Conservation (phyloP, 2,797 vertebrate genomes). For the Potorous gilbertii region DNA sequence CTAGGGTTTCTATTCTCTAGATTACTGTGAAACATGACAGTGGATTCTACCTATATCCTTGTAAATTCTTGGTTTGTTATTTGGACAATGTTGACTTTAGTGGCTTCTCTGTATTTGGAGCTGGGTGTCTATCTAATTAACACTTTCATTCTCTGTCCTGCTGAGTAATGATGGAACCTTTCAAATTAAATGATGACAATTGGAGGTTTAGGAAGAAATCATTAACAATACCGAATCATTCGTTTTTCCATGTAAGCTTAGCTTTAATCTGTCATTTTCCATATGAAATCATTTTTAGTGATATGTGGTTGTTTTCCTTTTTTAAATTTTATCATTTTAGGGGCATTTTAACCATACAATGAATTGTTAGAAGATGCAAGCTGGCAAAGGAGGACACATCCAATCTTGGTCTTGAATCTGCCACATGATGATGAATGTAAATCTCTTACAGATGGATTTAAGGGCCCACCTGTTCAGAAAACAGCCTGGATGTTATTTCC, state of each 20-base stretch:
- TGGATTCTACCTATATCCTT: background rate
- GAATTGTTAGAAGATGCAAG: slow-evolving; percentile 74
- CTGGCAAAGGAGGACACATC: background rate
- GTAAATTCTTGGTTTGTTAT: background rate
- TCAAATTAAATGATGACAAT: background rate
- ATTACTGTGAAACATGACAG: background rate
- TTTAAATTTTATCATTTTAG: slow-evolving; percentile 80
- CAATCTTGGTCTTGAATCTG: background rate
- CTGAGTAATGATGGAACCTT: background rate
- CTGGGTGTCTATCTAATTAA: background rate
- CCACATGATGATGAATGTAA: rapidly evolving
- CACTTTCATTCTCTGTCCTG: background rate
- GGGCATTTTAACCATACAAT: slow-evolving; percentile 90
- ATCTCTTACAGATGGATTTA: background rate
- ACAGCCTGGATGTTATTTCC: background rate
- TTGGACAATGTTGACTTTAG: background rate
- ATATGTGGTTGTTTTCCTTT: background rate
- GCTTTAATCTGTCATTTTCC: background rate
- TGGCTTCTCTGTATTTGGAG: background rate
- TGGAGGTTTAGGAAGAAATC: background rate
- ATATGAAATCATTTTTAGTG: too few species aligned
- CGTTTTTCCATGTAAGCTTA: too few species aligned
- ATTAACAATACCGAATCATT: too few species aligned
- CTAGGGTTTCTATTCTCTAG: background rate
- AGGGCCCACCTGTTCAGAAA: background rate